Percentiles rank a stretch among this genome's conserved stretches.
Conservation (phyloP, 2,888 invertebrate species). For the Octonoba sinensis region DNA sequence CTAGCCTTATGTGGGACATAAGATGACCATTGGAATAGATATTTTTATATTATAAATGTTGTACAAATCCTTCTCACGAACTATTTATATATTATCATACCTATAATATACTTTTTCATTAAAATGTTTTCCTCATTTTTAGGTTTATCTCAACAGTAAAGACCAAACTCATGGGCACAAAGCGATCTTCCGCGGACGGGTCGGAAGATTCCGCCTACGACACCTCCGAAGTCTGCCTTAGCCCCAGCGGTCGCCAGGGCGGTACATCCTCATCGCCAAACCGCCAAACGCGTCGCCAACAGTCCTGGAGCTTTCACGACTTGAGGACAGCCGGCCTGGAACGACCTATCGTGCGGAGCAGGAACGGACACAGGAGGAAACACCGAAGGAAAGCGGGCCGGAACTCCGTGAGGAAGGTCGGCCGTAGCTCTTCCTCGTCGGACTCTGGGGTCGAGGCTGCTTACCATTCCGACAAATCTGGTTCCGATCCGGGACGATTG, state of each 20-base stretch:
- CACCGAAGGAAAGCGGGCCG: constrained; percentile 24
- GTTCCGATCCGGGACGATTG: constrained; percentile 31
- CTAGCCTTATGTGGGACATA: no score
- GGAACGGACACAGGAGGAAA: constrained; percentile 17
- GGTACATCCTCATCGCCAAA: constrained; percentile 5
- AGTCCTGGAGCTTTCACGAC: constrained; percentile 64
- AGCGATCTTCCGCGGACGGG: constrained; percentile 50
- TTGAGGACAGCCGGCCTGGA: constrained; percentile 42
- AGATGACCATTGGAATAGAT: no score
- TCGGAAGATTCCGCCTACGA: constrained; percentile 64
- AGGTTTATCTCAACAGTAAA: constrained; percentile 56
- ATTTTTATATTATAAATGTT: no score
- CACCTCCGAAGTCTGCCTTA: constrained; percentile 62
- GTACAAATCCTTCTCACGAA: no score
- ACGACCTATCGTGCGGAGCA: constrained; percentile 27
- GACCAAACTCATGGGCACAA: constrained; percentile 42
- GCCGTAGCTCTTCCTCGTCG: constrained; percentile 43
- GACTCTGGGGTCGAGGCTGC: constrained; percentile 65
- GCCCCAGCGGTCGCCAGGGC: constrained; percentile 49
- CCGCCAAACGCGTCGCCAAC: constrained; percentile 44
- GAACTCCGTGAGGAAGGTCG: constrained; percentile 16
- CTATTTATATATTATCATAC: no score
- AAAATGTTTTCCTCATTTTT: background rate
- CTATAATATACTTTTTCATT: no score
- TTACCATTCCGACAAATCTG: constrained; percentile 57